A percentile compares a stretch with the other conserved stretches of the same genome.
Evolutionary conservation across 2,113 vertebrate species (phyloP).

Genomic region (Nyctibius bracteatus): DNA sequence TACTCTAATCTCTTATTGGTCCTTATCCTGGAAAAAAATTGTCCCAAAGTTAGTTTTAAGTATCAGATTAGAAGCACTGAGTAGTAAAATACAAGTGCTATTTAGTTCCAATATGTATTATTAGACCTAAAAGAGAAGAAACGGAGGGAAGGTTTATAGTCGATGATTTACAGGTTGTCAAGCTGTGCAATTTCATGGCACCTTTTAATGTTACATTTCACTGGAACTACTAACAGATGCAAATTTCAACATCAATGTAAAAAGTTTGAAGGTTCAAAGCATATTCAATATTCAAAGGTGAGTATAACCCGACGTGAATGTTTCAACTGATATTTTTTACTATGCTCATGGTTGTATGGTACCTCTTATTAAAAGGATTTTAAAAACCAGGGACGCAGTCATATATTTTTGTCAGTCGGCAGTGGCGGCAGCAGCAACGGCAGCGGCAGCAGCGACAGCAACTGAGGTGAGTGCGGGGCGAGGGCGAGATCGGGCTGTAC

Average conservation of each 20-base stretch:
- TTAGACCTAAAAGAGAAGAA: background rate
- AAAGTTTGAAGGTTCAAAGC: background rate
- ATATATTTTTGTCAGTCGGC: too few species aligned
- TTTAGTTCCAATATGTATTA: background rate
- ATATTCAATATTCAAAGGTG: background rate
- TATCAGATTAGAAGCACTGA: background rate
- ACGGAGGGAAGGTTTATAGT: background rate
- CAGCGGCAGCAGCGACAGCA: too few species aligned
- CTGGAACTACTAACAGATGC: background rate
- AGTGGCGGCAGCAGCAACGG: too few species aligned
- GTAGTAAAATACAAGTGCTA: background rate
- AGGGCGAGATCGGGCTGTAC: too few species aligned
- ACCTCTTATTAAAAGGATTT: background rate
- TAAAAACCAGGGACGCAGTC: background rate
- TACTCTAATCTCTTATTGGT: background rate
- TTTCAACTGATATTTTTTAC: background rate
- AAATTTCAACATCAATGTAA: background rate
- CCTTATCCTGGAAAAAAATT: background rate
- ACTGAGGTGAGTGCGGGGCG: too few species aligned
- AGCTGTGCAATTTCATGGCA: background rate
- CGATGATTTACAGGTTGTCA: background rate
- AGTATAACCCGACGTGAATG: background rate
- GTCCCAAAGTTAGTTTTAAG: background rate
- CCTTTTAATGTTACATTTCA: background rate
- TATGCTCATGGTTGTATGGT: background rate